phyloP scores from a whole-genome alignment of 2,113 vertebrate species.

The Lamprologus lemairii region DNA sequence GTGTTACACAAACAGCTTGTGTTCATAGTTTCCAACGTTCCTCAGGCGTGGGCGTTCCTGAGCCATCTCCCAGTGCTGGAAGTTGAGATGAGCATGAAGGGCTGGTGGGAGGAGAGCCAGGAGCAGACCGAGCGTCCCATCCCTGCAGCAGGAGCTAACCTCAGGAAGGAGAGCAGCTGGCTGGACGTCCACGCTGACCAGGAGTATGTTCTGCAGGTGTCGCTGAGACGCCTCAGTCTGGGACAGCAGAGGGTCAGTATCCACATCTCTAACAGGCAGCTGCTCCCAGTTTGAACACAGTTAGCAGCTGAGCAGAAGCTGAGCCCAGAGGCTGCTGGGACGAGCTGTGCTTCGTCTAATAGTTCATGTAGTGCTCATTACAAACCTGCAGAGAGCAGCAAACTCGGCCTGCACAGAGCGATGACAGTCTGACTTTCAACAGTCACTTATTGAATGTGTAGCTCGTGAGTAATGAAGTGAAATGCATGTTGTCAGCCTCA shows the following conservation, averaged over 20 bases:
- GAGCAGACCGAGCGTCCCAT: constrained; percentile 73
- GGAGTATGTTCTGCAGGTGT: constrained; percentile 93
- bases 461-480: background rate
- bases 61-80: constrained; percentile 85
- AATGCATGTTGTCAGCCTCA: background rate
- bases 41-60: constrained; percentile 86
- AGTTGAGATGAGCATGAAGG: constrained; percentile 81
- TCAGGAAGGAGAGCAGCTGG: constrained; percentile 80
- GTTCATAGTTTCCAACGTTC: background rate
- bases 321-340: background rate
- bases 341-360: fast-evolving
- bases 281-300: background rate
- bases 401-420: background rate
- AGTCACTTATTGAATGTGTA: background rate
- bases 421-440: background rate
- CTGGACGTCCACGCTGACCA: constrained; percentile 88
- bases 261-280: background rate
- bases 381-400: background rate
- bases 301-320: background rate
- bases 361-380: background rate
- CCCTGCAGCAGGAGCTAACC: constrained; percentile 51
- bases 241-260: constrained; percentile 81
- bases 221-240: constrained; percentile 75
- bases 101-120: constrained; percentile 80
- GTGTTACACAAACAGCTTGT: background rate